These are phyloP conservation scores for Drosophila pallidifrons DNA, from an alignment of 1,140 invertebrate species.

Conservation along the genomic window DNA sequence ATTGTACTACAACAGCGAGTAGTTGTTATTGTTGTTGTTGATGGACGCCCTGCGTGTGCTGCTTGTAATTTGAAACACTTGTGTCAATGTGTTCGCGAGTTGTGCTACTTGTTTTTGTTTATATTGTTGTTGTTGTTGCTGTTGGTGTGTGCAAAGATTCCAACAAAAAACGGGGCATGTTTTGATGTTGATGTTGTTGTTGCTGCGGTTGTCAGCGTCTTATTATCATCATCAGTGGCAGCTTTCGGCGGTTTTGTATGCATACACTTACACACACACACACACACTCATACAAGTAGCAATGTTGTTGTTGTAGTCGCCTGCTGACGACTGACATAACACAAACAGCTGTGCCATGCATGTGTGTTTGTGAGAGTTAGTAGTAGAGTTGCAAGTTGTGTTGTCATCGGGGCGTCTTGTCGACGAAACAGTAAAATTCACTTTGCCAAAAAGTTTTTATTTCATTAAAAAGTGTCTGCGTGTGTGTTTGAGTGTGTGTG, in stretches of 20 bases:
- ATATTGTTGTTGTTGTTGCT: neutral
- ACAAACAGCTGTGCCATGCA: conserved; percentile 45
- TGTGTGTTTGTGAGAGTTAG: conserved; percentile 35
- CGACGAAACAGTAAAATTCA: conserved; percentile 77
- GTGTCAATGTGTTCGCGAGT: conserved; percentile 61
- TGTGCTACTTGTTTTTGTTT: neutral
- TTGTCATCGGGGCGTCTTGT: conserved; percentile 68
- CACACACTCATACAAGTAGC: conserved; percentile 18
- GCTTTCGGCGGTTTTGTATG: conserved; percentile 79
- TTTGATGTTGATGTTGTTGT: conserved; percentile 73
- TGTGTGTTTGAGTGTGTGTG: conserved; percentile 29
- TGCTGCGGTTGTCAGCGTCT: conserved; percentile 80
- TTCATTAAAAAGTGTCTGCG: conserved; percentile 75
- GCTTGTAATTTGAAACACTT: conserved; percentile 84
- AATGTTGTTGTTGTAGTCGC: conserved; percentile 23
- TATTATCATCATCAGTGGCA: conserved; percentile 84
- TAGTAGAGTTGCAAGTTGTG: conserved; percentile 65
- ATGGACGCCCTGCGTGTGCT: conserved; percentile 42
- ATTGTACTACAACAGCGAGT: conserved; percentile 8
- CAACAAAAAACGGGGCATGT: conserved; percentile 37
- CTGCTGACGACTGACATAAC: conserved; percentile 42
- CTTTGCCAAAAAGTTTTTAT: conserved; percentile 83
- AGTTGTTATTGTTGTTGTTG: conserved; percentile 31
- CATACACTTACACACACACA: conserved; percentile 21
- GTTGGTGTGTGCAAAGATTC: conserved; percentile 20